Percentiles rank a stretch among this genome's conserved stretches.
These are phyloP conservation scores for Nesoenas mayeri DNA, from an alignment of 2,113 vertebrate species.

Conservation along the genomic window DNA sequence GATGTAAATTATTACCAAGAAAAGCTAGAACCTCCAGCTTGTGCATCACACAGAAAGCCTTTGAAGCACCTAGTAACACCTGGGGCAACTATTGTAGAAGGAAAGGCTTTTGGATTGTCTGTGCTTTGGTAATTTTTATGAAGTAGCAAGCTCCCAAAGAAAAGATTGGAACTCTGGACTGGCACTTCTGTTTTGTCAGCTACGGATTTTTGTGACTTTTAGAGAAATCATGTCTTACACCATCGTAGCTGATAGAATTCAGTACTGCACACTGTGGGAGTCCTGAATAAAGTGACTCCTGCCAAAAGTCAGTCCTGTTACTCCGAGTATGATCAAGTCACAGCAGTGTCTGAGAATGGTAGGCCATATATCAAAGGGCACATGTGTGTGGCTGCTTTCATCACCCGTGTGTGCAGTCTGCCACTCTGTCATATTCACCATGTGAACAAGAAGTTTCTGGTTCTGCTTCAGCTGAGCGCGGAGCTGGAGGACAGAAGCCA, in stretches of 20 bases:
- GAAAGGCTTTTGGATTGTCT: neutral
- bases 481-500: neutral
- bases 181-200: neutral
- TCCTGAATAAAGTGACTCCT: neutral
- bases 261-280: neutral
- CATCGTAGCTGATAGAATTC: neutral
- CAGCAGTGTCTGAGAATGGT: neutral
- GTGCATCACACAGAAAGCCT: neutral
- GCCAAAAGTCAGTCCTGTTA: neutral
- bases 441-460: conserved; percentile 7
- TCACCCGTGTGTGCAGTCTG: neutral
- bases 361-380: neutral
- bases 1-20: neutral
- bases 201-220: neutral
- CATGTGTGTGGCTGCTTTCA: neutral
- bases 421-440: neutral
- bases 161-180: neutral
- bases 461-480: neutral
- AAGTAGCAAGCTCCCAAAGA: neutral
- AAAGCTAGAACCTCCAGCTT: neutral
- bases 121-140: neutral
- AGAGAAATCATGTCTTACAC: neutral
- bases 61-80: neutral
- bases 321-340: neutral
- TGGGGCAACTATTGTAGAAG: neutral